Evolutionary conservation across 1,140 invertebrate species (phyloP), one percentile per base, ranked within the genome.

Genomic region (Halyomorpha halys): DNA sequence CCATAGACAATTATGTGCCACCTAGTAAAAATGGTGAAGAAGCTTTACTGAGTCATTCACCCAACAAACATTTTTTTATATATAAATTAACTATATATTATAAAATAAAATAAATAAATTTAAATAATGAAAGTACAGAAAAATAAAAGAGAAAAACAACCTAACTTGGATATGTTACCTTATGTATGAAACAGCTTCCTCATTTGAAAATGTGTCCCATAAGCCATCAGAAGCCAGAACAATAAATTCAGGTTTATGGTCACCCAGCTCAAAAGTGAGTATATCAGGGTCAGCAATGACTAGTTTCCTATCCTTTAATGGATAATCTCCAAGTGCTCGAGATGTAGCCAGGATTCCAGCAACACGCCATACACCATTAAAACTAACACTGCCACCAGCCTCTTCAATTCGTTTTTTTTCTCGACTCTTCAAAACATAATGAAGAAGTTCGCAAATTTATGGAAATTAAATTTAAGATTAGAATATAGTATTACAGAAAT

Each of bases 211-310:
- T 30, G 89, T 93, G 76, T 97, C 95, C 94, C 94, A 97, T 11
- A 98, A 79, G 14, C 95, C 95, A 81, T 97, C 95, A 3, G 92
- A 90, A 14, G 94, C 95, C 23, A 97, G 76, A 65, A 98, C 85
- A 65, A 97, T 76, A 76, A 97, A 97, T 76, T 85, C 81, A 1
- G 94, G 91, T 72, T 79, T 87, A 70, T 90, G 87, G 75, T 90
- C 86, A 51, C 80, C 79, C 53, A 94, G 74, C 74, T 96, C 88
- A 74, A 97, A 96, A n/a, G 90, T 93, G 64, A 94, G 77, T 70
- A 98, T 91, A 74, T 98, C 94, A 23, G 95, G 95, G 74, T 95
- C 90, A 2, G 94, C 92, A 68, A 94, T 96, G 13, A 98, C 86
- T 69, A 94, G 82, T 72, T 91, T 92, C 72, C 88, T 86, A 71